Percentiles rank a stretch among this genome's conserved stretches.
These are phyloP conservation scores for Mystacornis crossleyi DNA, from an alignment of 2,113 vertebrate genomes.

Conservation along the genomic window DNA sequence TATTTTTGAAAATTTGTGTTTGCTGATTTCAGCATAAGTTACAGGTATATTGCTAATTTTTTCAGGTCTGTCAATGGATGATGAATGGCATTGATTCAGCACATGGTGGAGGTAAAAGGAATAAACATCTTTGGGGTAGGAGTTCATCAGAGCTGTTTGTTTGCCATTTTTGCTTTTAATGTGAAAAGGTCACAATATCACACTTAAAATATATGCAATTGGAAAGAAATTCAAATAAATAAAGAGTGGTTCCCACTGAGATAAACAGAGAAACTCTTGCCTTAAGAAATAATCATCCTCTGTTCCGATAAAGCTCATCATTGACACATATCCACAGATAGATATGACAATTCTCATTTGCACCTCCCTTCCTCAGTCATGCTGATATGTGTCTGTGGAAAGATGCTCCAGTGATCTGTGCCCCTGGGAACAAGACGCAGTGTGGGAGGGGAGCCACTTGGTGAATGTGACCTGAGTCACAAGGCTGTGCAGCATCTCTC, in stretches of 20 bases:
- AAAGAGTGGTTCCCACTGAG: not conserved
- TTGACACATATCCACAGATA: not conserved
- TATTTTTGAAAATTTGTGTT: not conserved
- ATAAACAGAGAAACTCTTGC: not conserved
- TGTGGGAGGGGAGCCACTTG: not conserved
- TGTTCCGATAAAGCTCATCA: not conserved
- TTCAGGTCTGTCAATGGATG: not conserved
- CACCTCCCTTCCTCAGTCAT: not conserved
- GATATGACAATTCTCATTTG: accelerated
- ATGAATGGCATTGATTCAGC: not conserved
- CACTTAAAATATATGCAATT: not conserved
- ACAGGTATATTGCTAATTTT: not conserved
- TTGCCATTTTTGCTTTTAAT: not conserved
- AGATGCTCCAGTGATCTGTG: not conserved
- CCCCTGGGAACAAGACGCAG: not conserved
- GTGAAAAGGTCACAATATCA: not conserved
- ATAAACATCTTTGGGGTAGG: not conserved
- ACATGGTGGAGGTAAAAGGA: not conserved
- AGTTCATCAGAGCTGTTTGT: not conserved
- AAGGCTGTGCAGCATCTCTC: not conserved
- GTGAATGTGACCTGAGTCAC: not conserved
- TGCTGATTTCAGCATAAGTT: not conserved
- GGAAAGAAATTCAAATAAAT: not conserved
- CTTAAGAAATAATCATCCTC: not conserved
- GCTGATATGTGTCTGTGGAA: not conserved